Evolutionary conservation across 1,140 invertebrate species (phyloP).

Genomic region (Phenacoccus solenopsis): DNA sequence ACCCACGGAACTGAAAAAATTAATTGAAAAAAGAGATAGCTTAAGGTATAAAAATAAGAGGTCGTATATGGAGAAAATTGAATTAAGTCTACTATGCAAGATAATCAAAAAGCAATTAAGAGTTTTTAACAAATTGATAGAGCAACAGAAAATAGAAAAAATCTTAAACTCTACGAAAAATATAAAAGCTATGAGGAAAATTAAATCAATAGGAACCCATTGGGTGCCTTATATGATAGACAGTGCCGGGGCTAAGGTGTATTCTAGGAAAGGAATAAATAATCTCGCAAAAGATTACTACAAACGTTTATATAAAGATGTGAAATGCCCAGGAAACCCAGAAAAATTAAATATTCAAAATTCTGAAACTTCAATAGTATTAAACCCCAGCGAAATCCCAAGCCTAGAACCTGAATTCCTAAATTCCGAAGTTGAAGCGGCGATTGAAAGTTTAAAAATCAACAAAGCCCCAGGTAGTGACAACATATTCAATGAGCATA

Average conservation of each 20-base stretch:
- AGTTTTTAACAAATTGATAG: not conserved
- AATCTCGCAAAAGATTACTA: not conserved
- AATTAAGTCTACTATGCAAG: too few relatives aligned
- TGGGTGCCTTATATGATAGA: not conserved
- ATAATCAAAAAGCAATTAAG: not conserved
- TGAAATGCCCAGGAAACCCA: too few relatives aligned
- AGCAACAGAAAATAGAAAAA: not conserved
- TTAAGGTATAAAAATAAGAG: too few relatives aligned
- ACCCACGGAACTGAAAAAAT: too few relatives aligned
- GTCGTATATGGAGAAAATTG: too few relatives aligned
- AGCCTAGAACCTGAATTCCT: too few relatives aligned
- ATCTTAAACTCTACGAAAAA: not conserved
- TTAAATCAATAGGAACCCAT: too few relatives aligned
- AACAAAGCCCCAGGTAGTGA: conserved; percentile 20
- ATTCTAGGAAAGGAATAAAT: not conserved
- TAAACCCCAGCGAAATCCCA: too few relatives aligned
- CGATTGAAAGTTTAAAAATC: not conserved
- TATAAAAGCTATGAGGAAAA: too few relatives aligned
- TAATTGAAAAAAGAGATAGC: too few relatives aligned
- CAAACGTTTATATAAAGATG: not conserved
- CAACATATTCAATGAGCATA: conserved; percentile 7
- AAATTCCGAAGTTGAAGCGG: not conserved
- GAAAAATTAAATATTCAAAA: too few relatives aligned
- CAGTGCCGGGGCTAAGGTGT: not conserved
- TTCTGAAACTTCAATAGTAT: too few relatives aligned